Evolutionary conservation across 2,113 vertebrate species (phyloP), one percentile per base, ranked within the genome.

Genomic region (Cyprinodon brontotheroides): DNA sequence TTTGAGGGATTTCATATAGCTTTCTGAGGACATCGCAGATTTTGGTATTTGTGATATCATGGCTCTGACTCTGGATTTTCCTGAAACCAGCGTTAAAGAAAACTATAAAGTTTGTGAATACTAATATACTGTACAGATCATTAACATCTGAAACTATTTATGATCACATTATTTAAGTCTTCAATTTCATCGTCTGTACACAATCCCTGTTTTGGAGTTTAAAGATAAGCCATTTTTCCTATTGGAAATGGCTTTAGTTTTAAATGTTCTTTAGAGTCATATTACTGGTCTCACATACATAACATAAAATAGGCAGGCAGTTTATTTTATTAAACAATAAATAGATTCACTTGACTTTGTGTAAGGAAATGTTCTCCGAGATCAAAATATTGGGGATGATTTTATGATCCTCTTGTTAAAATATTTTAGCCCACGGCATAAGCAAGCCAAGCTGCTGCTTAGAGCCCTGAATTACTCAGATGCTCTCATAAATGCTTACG

Each of bases 11-110:
- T 86, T 86, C 78, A 86, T 66, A 85, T 68, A 72, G 81, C 75
- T 84, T 89, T 87, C 85, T 72, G 48, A 89, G 79, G 86, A 84
- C 74, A 85, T 83, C 80, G 83, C 82, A 89, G 83, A 86, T 85
- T 86, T 83, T 68, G 78, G 82, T 80, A 79, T 72, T 71, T 87
- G 72, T 78, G 86, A 84, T 85, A 70, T 77, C 77, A 78, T 78
- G 74, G 76, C 70, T 85, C 64, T 80, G 73, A 87, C 77, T 89
- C 76, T 61, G 66, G 70, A 77, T 66, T 75, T 74, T 78, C 68
- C 69, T 83, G 78, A 83, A 86, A 87, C 68, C 68, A 65, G 75
- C 15, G 37, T 88, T 79, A 89, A 92, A 86, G 71, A 59, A 65
- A 61, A 79, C 60, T 84, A 80, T 78, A 80, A 86, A 86, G 78